Evolutionary conservation across 2,888 invertebrate genomes (phyloP), one percentile per base, ranked within the genome.

Genomic region (Agrochola macilenta): DNA sequence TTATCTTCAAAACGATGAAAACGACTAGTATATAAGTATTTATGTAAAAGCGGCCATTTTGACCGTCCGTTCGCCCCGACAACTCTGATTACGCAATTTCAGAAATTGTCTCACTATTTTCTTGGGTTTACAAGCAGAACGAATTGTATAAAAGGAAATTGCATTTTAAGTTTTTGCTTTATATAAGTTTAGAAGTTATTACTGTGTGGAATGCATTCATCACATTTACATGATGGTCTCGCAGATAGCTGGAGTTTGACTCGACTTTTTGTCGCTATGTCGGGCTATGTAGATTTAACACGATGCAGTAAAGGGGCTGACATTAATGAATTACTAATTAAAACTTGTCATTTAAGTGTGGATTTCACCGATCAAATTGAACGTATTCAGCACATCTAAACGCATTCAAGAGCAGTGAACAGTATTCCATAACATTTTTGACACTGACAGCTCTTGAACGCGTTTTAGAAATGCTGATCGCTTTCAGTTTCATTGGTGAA

Each of bases 41-140:
- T 88, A 87, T 87, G 86, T 87, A 86, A 86, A 87, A 75, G 76
- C 79, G 77, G 78, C 84, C 68, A 83, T 86, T 78, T 69, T 78
- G 88, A 69, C 81, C 88, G 79, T 79, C 88, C 79, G 69, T 49
- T 76, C 78, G 79, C 72, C 74, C 78, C 80, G 86, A 43, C 81
- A 65, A 88, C 87, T 81, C 80, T 81, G 84, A 87, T 87, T 88
- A 88, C 87, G 77, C 87, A 79, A 87, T 87, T 86, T 86, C 84
- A 81, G 81, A 88, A 87, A 88, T 88, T 86, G 87, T 87, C 87
- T 81, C 82, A 87, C 84, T 83, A 87, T 88, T 79, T 86, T 86
- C 88, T 86, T 77, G 84, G 78, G 76, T 79, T 35, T 86, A 81
- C 80, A 81, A 87, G 79, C 63, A 82, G 74, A 81, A 86, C 73